These are phyloP conservation scores for Acanthopleura granulata DNA, from an alignment of 2,888 invertebrate genomes.

Conservation along the genomic window DNA sequence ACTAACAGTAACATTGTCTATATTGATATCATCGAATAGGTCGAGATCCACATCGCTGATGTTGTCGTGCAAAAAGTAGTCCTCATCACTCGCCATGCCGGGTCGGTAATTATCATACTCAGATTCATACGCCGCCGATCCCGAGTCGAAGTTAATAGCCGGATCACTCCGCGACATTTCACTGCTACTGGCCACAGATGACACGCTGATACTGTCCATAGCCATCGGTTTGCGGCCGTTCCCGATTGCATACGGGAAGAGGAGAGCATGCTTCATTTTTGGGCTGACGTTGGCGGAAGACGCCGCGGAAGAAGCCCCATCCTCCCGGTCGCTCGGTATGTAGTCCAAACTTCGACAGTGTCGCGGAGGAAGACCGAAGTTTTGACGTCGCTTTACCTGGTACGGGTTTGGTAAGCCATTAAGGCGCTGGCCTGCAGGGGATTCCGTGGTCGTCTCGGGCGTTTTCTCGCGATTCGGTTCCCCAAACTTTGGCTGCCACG, in stretches of 20 bases:
- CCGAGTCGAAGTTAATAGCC: constrained; percentile 61
- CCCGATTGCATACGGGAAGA: constrained; percentile 51
- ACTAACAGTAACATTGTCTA: constrained; percentile 66
- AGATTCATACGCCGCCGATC: constrained; percentile 79
- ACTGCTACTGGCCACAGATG: constrained; percentile 64
- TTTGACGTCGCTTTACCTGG: constrained; percentile 60
- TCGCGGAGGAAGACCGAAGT: constrained; percentile 54
- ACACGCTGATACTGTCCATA: constrained; percentile 64
- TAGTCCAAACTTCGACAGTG: constrained; percentile 66
- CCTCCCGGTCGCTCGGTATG: constrained; percentile 65
- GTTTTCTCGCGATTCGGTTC: neutral
- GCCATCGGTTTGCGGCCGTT: constrained; percentile 35
- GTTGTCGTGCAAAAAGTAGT: constrained; percentile 66
- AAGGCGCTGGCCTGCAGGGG: neutral
- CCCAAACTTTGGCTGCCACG: constrained; percentile 23
- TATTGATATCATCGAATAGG: constrained; percentile 64
- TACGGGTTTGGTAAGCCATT: constrained; percentile 38
- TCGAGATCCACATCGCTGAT: constrained; percentile 69
- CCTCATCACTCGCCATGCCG: constrained; percentile 70
- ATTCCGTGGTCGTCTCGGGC: neutral
- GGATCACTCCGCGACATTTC: constrained; percentile 68
- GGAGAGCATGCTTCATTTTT: constrained; percentile 47
- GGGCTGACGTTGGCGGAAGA: constrained; percentile 60
- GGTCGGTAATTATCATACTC: constrained; percentile 79
- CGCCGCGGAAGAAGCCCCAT: constrained; percentile 46